These are phyloP conservation scores for Aphyosemion australe DNA, from an alignment of 2,113 vertebrate genomes.

Conservation along the genomic window DNA sequence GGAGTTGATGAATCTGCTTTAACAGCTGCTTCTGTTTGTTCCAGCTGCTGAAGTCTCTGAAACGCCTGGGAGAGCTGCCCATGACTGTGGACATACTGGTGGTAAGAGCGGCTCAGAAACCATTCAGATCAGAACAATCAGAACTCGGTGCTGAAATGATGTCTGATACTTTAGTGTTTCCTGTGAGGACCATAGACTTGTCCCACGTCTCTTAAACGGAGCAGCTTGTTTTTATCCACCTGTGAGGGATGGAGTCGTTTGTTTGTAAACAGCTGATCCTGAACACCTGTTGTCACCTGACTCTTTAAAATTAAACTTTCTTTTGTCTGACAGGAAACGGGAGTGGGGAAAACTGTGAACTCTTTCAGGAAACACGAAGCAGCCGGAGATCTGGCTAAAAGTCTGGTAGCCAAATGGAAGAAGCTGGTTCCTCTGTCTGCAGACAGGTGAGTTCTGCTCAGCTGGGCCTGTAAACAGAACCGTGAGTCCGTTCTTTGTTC, in stretches of 20 bases:
- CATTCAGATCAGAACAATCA: no score
- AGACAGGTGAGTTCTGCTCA: constrained; percentile 79
- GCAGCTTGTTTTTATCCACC: no score
- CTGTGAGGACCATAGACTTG: no score
- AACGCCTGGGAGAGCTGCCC: constrained; percentile 89
- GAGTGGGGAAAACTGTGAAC: constrained; percentile 95
- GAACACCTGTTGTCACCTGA: no score
- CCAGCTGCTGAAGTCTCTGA: constrained; percentile 93
- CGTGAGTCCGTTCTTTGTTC: background rate
- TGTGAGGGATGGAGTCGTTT: no score
- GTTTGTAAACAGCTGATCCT: no score
- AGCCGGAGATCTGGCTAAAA: constrained; percentile 88
- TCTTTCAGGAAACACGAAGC: constrained; percentile 92
- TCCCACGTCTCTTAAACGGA: no score
- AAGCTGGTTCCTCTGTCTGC: constrained; percentile 89
- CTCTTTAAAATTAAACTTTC: background rate
- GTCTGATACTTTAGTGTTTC: no score
- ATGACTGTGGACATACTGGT: constrained; percentile 96
- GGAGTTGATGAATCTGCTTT: no score
- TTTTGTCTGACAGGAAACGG: constrained; percentile 84
- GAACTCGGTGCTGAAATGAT: no score
- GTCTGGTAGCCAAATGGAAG: constrained; percentile 95
- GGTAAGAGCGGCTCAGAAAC: constrained; percentile 77
- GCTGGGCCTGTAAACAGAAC: no score
- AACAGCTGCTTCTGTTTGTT: no score